A percentile compares a stretch with the other conserved stretches of the same genome.
Conservation (phyloP, 2,888 invertebrate species). For the Axea sp. region DNA sequence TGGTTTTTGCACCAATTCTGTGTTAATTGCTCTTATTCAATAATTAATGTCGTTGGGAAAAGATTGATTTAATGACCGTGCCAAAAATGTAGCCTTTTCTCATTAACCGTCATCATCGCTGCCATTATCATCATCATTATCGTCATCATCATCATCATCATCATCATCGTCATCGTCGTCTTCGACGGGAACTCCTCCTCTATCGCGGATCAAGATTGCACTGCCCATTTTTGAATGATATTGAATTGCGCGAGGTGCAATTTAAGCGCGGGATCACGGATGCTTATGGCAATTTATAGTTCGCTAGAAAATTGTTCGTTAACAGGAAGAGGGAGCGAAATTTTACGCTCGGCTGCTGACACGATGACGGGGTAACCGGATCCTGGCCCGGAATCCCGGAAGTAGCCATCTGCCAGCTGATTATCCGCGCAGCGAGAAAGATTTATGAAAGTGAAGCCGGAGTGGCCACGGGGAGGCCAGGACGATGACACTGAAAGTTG, state of each 20-base stretch:
- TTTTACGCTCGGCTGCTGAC: slow-evolving; percentile 61
- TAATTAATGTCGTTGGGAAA: no score
- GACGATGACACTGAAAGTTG: slow-evolving; percentile 68
- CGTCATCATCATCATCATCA: slow-evolving; percentile 15
- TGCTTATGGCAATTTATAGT: slow-evolving; percentile 57
- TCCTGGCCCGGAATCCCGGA: slow-evolving; percentile 63
- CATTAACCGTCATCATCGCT: slow-evolving; percentile 7
- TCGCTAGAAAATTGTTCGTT: slow-evolving; percentile 57
- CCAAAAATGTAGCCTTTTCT: neutral
- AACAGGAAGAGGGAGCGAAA: slow-evolving; percentile 50
- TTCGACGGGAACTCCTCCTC: slow-evolving; percentile 7
- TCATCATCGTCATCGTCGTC: slow-evolving; percentile 4
- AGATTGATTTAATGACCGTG: slow-evolving; percentile 3
- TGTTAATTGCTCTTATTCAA: no score
- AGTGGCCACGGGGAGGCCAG: slow-evolving; percentile 52
- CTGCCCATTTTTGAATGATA: slow-evolving; percentile 53
- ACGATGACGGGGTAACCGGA: slow-evolving; percentile 62
- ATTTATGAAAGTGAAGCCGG: slow-evolving; percentile 64
- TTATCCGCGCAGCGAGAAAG: slow-evolving; percentile 49
- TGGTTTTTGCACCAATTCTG: no score
- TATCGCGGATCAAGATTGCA: slow-evolving; percentile 12
- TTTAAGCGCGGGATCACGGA: slow-evolving; percentile 46
- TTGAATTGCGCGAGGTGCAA: slow-evolving; percentile 51
- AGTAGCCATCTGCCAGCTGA: slow-evolving; percentile 57
- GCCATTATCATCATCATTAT: slow-evolving; percentile 8